A percentile compares a stretch with the other conserved stretches of the same genome.
These are phyloP conservation scores for Lamprotornis superbus DNA, from an alignment of 2,113 vertebrate genomes.

Conservation along the genomic window DNA sequence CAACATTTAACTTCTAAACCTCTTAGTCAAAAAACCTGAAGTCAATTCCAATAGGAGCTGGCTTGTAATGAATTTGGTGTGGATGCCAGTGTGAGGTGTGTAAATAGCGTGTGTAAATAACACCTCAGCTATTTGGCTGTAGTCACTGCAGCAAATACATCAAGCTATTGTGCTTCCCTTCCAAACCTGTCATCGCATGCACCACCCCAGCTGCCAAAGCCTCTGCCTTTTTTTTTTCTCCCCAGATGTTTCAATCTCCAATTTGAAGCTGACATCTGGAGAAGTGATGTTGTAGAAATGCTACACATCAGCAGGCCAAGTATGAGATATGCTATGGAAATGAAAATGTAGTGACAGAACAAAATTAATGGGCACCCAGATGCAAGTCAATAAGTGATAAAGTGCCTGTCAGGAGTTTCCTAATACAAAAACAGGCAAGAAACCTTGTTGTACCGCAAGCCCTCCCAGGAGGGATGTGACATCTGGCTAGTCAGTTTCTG, in stretches of 20 bases:
- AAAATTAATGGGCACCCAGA: neutral
- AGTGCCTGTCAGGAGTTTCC: neutral
- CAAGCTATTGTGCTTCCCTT: neutral
- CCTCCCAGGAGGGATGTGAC: neutral
- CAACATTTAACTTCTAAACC: neutral
- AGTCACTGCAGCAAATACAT: neutral
- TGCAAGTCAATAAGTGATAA: neutral
- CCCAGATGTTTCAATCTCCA: conserved; percentile 17
- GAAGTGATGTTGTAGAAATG: conserved; percentile 31
- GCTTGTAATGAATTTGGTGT: neutral
- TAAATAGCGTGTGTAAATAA: neutral
- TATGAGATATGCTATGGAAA: neutral
- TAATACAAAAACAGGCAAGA: neutral
- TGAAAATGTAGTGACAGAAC: neutral
- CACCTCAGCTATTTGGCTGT: neutral
- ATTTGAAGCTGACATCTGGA: conserved; percentile 48
- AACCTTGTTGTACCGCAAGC: neutral
- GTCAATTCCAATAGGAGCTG: neutral
- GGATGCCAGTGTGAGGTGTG: neutral
- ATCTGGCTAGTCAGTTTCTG: neutral
- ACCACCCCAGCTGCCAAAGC: neutral
- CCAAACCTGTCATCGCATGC: neutral
- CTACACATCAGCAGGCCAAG: neutral
- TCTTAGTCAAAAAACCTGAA: neutral
- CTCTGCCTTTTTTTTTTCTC: neutral